Evolutionary conservation across 2,888 invertebrate species (phyloP).

Genomic region (Chloroclysta siterata): DNA sequence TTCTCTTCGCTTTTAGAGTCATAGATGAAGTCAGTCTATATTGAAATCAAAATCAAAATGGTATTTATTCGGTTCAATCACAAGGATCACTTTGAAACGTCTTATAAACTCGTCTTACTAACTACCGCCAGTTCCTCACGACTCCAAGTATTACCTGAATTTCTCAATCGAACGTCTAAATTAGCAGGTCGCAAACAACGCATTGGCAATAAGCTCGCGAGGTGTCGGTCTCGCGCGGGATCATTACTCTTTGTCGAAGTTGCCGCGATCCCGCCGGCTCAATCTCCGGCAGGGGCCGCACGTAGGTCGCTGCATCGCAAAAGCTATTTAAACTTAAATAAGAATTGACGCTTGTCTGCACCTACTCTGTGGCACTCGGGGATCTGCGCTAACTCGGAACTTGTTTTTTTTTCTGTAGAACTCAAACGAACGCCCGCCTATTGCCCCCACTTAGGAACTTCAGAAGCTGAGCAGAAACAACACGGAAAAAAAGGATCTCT

Average conservation of each 20-base stretch:
- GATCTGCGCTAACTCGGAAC: constrained; percentile 9
- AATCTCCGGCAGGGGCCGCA: constrained; percentile 59
- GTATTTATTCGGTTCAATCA: too few species aligned
- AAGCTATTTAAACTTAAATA: constrained; percentile 69
- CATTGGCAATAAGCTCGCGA: constrained; percentile 29
- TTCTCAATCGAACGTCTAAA: constrained; percentile 18
- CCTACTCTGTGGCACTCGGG: constrained; percentile 25
- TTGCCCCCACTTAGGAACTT: constrained; percentile 13
- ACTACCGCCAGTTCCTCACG: too few species aligned
- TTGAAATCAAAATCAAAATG: neutral
- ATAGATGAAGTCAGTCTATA: too few species aligned
- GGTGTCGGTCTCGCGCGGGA: constrained; percentile 48
- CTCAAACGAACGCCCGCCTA: constrained; percentile 6
- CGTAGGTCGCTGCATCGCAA: constrained; percentile 55
- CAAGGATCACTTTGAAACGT: too few species aligned
- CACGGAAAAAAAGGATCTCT: too few species aligned
- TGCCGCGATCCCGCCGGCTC: constrained; percentile 54
- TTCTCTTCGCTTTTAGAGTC: too few species aligned
- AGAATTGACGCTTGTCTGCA: constrained; percentile 47
- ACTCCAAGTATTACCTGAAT: neutral
- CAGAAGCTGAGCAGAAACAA: neutral
- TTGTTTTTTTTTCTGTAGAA: neutral
- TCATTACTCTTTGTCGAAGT: constrained; percentile 73
- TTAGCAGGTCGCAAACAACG: constrained; percentile 22
- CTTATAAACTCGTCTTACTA: too few species aligned